Evolutionary conservation across 2,797 vertebrate species (phyloP), one percentile per base, ranked within the genome.

Genomic region (Meriones psammophilus): DNA sequence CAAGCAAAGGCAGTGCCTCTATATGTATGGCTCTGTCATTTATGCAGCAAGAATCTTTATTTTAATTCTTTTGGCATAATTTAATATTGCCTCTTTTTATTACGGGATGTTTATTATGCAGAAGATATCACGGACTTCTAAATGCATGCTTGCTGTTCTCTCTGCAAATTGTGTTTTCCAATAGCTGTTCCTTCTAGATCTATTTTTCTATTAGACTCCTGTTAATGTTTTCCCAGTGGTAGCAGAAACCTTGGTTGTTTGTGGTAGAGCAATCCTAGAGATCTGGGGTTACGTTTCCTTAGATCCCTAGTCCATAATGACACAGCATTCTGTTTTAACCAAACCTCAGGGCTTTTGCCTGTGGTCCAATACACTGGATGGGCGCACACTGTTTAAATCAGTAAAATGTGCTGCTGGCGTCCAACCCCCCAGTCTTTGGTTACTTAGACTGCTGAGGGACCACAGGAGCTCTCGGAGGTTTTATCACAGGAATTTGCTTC

Each of bases 41-140:
- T 85, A 74, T 95, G 30, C 84, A 93, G 73, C 77, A 64, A 50
- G 64, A 95, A 60, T 92, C 77, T 86, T 56, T 90, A 81, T 85
- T 80, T 95, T 94, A 96, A 96, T 96, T 94, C 73, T 96, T 39
- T 94, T 71, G 76, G 81, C n/a, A 42, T 96, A 97, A 98, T 95
- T 94, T 91, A 95, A 98, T 97, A 92, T 92, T 96, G 36, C 20
- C 87, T 81, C 77, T 94, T 94, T 96, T 94, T 78, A 93, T 96
- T 96, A 96, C 96, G 86, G 39, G 78, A 36, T 79, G 93, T 95
- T 93, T 94, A 97, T 93, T 94, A 97, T 90, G 73, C 66, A 86
- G 76, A 94, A 68, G 20, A 9, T 79, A 96, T 96, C 91, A 94
- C 87, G 77, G 68, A 68, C 73, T 78, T 66, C 81, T 88, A 86